These are phyloP conservation scores for Ophioderma brevispina DNA, from an alignment of 35 echinoderm and acorn worm genomes.

Conservation along the genomic window DNA sequence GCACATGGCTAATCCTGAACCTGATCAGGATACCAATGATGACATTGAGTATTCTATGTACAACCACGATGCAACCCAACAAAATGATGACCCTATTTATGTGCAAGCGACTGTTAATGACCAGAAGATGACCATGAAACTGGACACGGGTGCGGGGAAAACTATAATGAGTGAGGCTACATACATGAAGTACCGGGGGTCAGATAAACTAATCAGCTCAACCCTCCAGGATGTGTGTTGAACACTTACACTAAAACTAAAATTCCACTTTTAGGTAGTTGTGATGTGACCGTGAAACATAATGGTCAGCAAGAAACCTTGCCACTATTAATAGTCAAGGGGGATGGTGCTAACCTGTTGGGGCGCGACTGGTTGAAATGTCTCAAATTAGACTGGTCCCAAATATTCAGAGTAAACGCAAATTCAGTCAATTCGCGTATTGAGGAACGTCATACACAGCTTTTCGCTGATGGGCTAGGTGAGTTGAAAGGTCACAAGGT, in stretches of 20 bases:
- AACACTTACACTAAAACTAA: slow-evolving; percentile 36
- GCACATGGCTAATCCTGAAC: not conserved
- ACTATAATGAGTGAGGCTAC: slow-evolving; percentile 36
- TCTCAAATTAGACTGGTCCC: slow-evolving; percentile 2
- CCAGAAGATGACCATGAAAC: slow-evolving; percentile 13
- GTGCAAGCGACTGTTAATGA: not conserved
- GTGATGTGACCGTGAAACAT: slow-evolving; percentile 24
- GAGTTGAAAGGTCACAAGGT: slow-evolving; percentile 5
- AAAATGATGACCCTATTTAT: not conserved
- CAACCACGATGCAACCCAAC: too few relatives aligned
- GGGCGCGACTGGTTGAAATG: slow-evolving; percentile 25
- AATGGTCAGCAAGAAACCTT: not conserved
- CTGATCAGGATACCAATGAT: not conserved
- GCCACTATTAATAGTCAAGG: slow-evolving; percentile 1
- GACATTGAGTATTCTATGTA: not conserved
- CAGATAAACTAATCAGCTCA: not conserved
- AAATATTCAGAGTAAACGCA: not conserved
- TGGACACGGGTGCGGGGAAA: slow-evolving; percentile 41
- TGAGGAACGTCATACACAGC: not conserved
- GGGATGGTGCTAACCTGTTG: slow-evolving; percentile 22
- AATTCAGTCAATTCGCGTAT: not conserved
- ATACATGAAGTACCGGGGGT: not conserved
- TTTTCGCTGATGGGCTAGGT: slow-evolving; percentile 21
- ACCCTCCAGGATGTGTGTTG: not conserved
- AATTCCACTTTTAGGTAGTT: not conserved